Evolutionary conservation across 2,797 vertebrate species (phyloP), one percentile per base, ranked within the genome.

Genomic region (Sebastes taczanowskii): DNA sequence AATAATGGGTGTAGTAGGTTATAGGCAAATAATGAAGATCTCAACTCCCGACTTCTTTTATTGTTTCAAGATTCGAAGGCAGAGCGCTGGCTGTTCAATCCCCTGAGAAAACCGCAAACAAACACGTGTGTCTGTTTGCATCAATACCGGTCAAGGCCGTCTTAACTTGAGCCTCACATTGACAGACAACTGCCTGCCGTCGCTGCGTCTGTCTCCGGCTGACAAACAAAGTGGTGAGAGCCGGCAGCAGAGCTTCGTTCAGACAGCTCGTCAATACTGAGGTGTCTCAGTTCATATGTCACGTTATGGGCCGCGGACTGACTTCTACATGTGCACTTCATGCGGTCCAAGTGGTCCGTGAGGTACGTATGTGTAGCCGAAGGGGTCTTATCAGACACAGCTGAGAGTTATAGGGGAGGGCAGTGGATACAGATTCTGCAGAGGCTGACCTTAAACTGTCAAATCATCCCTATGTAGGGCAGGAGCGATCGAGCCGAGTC

Each of bases 201-300:
- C 11, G 22, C 78, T 7, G 49, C 35, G 71, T 82, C 74, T 71
- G 63, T 62, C 90, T 88, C 11, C 89, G 79, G 89, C 85, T 82
- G 91, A 91, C 91, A 89, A 87, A 90, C 81, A 88, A 87, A 92
- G 88, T 11, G 80, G 70, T 49, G 77, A 60, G 71, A 86, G 86
- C 77, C 56, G 69, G 56, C 81, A 84, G 84, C 63, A 1, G 61
- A n/a, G 18, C 70, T 86, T 83, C 67, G n/a, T 77, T 73, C 71
- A 84, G 91, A 89, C 84, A 89, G 75, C 77, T 88, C 22, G 80
- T 94, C 90, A 79, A 91, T 93, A 89, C 65, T 0, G 53, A 81
- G 74, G 84, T 81, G 81, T 85, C 92, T 82, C 30, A 2, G 81
- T 88, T 86, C 84, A 90, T 83, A 55, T 61, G 87, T 89, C 86